phyloP scores from a whole-genome alignment of 2,888 invertebrate species.

The Apantesis nais region DNA sequence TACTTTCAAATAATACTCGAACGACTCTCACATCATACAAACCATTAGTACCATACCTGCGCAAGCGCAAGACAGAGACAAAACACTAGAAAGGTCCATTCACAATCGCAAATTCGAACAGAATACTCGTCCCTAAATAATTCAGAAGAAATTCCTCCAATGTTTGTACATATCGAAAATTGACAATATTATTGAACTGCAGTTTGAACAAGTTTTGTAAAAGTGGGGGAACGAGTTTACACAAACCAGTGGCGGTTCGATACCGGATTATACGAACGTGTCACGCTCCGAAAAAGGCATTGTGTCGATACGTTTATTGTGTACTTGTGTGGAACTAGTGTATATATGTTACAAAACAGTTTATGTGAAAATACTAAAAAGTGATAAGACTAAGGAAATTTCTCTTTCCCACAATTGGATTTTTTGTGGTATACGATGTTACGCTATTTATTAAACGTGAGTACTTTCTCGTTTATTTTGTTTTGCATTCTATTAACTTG shows the following conservation, averaged over 20 bases:
- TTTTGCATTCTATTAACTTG: constrained; percentile 12
- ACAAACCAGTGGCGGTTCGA: constrained; percentile 25
- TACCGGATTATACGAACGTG: constrained; percentile 37
- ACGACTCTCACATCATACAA: constrained; percentile 26
- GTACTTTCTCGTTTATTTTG: constrained; percentile 26
- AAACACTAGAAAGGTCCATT: constrained; percentile 57
- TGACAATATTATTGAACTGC: constrained; percentile 37
- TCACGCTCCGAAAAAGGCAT: constrained; percentile 40
- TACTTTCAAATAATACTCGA: constrained; percentile 46
- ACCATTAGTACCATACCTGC: constrained; percentile 52
- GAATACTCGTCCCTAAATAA: constrained; percentile 54
- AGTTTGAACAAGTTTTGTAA: constrained; percentile 29
- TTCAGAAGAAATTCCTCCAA: constrained; percentile 42
- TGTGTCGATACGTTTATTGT: constrained; percentile 25
- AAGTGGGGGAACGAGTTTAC: constrained; percentile 24
- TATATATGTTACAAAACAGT: constrained; percentile 43
- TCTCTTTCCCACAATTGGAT: constrained; percentile 46
- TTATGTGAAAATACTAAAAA: constrained; percentile 32
- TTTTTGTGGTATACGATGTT: constrained; percentile 40
- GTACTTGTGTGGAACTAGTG: constrained; percentile 41
- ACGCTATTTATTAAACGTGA: constrained; percentile 38
- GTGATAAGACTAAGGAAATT: constrained; percentile 41
- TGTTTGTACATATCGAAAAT: constrained; percentile 52
- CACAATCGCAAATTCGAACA: constrained; percentile 59
- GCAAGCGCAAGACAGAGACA: constrained; percentile 60